Conservation (phyloP, 1,140 invertebrate species). For the Adoxophyes honmai region DNA sequence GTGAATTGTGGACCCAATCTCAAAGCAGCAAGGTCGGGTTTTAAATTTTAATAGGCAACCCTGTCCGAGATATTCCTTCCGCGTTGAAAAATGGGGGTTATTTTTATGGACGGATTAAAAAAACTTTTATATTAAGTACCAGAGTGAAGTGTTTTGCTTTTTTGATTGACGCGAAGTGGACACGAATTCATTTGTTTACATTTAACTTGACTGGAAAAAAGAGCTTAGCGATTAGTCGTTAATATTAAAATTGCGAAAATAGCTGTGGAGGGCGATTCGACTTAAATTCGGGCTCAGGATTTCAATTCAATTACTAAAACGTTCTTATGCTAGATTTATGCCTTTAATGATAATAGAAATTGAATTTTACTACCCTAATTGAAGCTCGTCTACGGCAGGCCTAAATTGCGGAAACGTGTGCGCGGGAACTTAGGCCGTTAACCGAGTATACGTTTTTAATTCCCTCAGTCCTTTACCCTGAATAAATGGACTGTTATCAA, state of each 20-base stretch:
- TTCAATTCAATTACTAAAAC: no score
- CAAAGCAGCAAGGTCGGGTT: slow-evolving; percentile 25
- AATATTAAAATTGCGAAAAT: no score
- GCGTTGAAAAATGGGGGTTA: not conserved
- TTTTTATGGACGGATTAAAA: not conserved
- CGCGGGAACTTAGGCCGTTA: slow-evolving; percentile 16
- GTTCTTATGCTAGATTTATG: no score
- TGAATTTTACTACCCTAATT: slow-evolving; percentile 7
- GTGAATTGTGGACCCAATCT: slow-evolving; percentile 33
- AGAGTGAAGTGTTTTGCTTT: not conserved
- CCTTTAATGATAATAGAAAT: not conserved
- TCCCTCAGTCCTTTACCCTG: slow-evolving; percentile 9
- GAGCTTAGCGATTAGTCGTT: no score
- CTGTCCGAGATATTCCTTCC: slow-evolving; percentile 20
- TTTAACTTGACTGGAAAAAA: not conserved
- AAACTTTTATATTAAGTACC: not conserved
- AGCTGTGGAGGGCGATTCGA: no score
- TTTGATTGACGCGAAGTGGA: not conserved
- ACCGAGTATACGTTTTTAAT: slow-evolving; percentile 21
- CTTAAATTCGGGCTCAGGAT: no score
- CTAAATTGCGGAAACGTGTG: slow-evolving; percentile 8
- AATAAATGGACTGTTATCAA: slow-evolving; percentile 19
- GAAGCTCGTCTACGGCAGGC: not conserved
- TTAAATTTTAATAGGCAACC: slow-evolving; percentile 40
- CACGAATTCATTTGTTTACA: slow-evolving; percentile 4